phyloP scores from a whole-genome alignment of 2,888 invertebrate genomes.

The Orchestes rusci region DNA sequence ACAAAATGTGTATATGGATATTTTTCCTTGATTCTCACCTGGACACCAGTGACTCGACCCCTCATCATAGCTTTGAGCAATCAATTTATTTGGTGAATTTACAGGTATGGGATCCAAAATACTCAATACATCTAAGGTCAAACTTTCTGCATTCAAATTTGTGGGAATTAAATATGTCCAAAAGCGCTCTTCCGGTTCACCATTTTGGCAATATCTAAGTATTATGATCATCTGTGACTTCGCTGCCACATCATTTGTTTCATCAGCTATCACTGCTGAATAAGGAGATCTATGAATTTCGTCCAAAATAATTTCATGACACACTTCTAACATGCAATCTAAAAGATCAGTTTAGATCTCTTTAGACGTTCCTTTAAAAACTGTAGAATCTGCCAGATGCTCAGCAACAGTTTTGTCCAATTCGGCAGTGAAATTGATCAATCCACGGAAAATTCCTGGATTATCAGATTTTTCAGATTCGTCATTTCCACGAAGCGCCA shows the following conservation, averaged over 20 bases:
- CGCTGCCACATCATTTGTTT: conserved; percentile 30
- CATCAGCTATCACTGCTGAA: conserved; percentile 31
- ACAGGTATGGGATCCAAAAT: conserved; percentile 8
- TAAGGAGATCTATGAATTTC: conserved; percentile 27
- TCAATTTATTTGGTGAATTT: conserved; percentile 19
- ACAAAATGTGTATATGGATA: conserved; percentile 24
- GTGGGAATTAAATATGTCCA: conserved; percentile 29
- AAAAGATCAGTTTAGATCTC: conserved; percentile 10
- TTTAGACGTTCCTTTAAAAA: conserved; percentile 13
- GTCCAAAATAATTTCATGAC: conserved; percentile 11
- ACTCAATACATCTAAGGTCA: conserved; percentile 4
- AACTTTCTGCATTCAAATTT: conserved; percentile 20
- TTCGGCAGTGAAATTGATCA: conserved; percentile 19
- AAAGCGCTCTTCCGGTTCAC: conserved; percentile 28
- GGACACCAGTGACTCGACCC: conserved; percentile 24
- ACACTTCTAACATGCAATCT: conserved; percentile 12
- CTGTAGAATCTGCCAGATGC: conserved; percentile 10
- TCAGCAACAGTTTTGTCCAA: conserved; percentile 12
- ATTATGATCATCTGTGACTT: conserved; percentile 29
- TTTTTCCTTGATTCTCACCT: conserved; percentile 23
- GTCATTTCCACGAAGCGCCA: conserved; percentile 30
- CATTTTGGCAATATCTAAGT: conserved; percentile 28
- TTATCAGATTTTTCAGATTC: conserved; percentile 10
- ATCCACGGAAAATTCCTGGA: conserved; percentile 16
- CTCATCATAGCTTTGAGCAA: conserved; percentile 27